These are phyloP conservation scores for Agonopterix arenella DNA, from an alignment of 2,888 invertebrate species.

Conservation along the genomic window DNA sequence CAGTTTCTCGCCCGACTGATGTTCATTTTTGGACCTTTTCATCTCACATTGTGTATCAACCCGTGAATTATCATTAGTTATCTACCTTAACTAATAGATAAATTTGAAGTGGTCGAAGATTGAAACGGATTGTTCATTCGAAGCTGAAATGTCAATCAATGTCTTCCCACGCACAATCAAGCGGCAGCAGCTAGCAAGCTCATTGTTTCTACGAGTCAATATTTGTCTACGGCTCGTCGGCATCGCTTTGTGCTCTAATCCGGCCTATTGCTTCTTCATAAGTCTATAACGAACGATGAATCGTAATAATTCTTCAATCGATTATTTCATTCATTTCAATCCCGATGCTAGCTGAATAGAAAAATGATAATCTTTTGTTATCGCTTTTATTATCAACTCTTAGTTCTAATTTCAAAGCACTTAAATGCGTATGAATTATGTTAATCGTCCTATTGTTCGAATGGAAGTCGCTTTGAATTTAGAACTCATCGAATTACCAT, in stretches of 20 bases:
- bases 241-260: constrained; percentile 62
- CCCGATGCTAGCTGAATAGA: constrained; percentile 39
- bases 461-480: constrained; percentile 11
- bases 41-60: constrained; percentile 62
- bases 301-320: constrained; percentile 68
- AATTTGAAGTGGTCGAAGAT: too few relatives aligned
- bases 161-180: constrained; percentile 43
- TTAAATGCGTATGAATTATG: constrained; percentile 25
- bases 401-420: constrained; percentile 46
- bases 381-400: constrained; percentile 44
- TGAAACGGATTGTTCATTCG: constrained; percentile 11
- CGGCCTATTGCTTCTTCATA: constrained; percentile 58
- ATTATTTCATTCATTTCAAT: constrained; percentile 58
- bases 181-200: constrained; percentile 25
- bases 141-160: constrained; percentile 48
- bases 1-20: constrained; percentile 65
- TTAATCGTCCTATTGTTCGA: constrained; percentile 48
- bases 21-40: constrained; percentile 73
- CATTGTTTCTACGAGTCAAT: constrained; percentile 75
- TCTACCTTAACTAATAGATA: too few relatives aligned
- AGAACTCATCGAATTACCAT: constrained; percentile 6
- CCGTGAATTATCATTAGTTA: constrained; percentile 39
- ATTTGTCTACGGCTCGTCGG: constrained; percentile 68
- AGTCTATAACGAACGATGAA: constrained; percentile 61
- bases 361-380: constrained; percentile 55